phyloP scores from a whole-genome alignment of 92 coral and sea anemone species.

The Montipora capitata region DNA sequence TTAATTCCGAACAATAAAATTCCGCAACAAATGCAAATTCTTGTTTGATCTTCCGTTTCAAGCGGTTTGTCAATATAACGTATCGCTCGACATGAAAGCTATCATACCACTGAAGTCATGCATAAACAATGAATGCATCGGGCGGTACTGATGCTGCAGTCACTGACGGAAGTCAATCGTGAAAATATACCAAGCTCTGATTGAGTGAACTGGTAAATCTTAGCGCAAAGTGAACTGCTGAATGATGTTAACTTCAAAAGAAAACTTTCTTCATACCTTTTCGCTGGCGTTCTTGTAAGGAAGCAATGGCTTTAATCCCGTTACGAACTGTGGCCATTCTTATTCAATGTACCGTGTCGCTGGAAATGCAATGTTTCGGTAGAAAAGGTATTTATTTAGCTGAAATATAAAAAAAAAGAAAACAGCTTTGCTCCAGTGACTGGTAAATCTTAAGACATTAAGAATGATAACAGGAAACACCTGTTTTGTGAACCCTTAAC shows the following conservation, averaged over 20 bases:
- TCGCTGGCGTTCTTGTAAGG: slow-evolving; percentile 1
- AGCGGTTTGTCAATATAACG: no score
- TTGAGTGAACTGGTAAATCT: no score
- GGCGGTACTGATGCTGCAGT: no score
- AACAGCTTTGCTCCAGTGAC: neutral
- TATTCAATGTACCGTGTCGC: neutral
- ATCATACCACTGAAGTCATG: no score
- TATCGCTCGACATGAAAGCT: no score
- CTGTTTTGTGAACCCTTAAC: no score
- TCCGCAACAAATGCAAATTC: slow-evolving; percentile 1
- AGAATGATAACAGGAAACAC: no score
- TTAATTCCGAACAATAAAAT: neutral
- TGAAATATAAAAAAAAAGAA: neutral
- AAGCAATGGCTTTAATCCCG: neutral
- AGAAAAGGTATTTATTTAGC: neutral
- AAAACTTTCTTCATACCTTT: neutral
- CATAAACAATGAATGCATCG: no score
- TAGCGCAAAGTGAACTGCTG: neutral
- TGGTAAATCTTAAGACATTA: no score
- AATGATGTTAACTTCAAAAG: neutral
- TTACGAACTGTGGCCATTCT: slow-evolving; percentile 1
- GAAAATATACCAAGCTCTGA: no score
- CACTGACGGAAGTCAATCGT: no score
- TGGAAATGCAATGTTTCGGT: neutral
- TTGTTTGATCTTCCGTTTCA: neutral